Conservation (phyloP, 2,888 invertebrate genomes). For the Caenorhabditis sinica region DNA sequence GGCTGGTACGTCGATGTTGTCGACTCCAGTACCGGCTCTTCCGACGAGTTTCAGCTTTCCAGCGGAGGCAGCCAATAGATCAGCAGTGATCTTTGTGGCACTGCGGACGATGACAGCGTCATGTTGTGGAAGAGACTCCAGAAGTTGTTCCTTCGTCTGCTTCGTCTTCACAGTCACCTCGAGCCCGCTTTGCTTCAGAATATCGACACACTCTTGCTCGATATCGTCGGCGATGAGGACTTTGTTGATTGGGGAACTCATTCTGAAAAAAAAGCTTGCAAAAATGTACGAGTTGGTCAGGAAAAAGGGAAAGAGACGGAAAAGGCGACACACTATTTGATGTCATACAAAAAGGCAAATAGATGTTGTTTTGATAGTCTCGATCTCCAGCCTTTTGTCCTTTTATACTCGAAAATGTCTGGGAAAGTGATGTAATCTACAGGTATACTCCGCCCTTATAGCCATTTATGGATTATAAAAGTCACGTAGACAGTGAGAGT, state of each 20-base stretch:
- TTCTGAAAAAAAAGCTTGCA: conserved; percentile 6
- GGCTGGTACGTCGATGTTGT: conserved; percentile 92
- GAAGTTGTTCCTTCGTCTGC: conserved; percentile 77
- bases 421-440: conserved; percentile 50
- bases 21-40: conserved; percentile 98
- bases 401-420: conserved; percentile 29
- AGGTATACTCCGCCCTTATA: conserved; percentile 8
- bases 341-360: not conserved
- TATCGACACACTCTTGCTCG: conserved; percentile 91
- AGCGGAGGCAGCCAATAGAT: conserved; percentile 70
- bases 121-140: conserved; percentile 76
- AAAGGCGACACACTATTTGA: not conserved
- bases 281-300: not conserved
- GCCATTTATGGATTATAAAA: conserved; percentile 14
- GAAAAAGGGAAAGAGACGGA: not conserved
- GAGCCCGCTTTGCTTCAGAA: conserved; percentile 90
- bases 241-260: conserved; percentile 85
- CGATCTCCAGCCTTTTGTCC: not conserved
- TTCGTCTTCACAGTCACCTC: conserved; percentile 84
- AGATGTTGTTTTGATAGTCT: conserved; percentile 14
- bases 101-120: conserved; percentile 82
- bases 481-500: conserved; percentile 42
- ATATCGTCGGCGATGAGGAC: conserved; percentile 96
- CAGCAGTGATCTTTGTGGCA: conserved; percentile 80
- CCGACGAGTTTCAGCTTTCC: conserved; percentile 77